phyloP scores from a whole-genome alignment of 2,113 vertebrate genomes.

The Nannobrachium achirus region DNA sequence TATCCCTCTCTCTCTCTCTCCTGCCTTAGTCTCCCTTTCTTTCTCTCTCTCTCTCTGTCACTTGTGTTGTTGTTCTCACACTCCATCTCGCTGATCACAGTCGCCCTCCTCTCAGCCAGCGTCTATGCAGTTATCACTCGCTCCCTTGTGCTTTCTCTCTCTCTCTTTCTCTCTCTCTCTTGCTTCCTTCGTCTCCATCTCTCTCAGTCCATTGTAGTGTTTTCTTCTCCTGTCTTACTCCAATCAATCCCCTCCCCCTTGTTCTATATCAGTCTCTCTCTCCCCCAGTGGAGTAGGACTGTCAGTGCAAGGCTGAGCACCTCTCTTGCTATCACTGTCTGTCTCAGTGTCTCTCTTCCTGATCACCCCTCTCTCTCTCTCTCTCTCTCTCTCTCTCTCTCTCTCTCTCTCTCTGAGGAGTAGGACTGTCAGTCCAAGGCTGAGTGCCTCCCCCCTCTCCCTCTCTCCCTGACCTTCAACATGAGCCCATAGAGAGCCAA shows the following conservation, averaged over 20 bases:
- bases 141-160: not conserved
- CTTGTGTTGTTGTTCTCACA: slow-evolving; percentile 39
- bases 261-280: not conserved
- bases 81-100: slow-evolving; percentile 5
- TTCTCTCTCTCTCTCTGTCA: slow-evolving; percentile 27
- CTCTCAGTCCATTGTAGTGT: not conserved
- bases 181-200: not conserved
- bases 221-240: no score
- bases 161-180: not conserved
- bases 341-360: not conserved
- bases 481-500: slow-evolving; percentile 39
- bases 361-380: not conserved
- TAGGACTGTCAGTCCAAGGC: slow-evolving; percentile 22
- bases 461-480: slow-evolving; percentile 60
- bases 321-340: no score
- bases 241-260: no score
- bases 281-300: not conserved
- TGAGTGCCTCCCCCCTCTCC: slow-evolving; percentile 36
- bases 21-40: not conserved
- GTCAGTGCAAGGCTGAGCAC: no score
- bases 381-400: slow-evolving; percentile 1
- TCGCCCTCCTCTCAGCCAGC: not conserved
- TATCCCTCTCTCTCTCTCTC: not conserved
- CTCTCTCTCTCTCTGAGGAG: slow-evolving; percentile 33
- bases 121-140: not conserved